Evolutionary conservation across 2,797 vertebrate genomes (phyloP).

Genomic region (Hemibagrus guttatus): DNA sequence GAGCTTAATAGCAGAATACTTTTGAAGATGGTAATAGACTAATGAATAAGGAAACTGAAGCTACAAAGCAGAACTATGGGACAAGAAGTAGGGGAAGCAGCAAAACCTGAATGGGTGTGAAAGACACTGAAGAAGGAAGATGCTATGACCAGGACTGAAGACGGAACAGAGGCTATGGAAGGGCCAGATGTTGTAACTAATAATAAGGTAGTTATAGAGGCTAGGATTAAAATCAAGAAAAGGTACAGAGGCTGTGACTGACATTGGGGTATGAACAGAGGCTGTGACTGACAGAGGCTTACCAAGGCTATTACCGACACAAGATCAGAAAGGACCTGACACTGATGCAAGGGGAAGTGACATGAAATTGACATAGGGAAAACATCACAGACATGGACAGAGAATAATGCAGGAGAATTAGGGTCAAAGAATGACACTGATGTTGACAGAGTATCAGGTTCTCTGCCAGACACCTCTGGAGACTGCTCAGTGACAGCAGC

Average conservation of each 20-base stretch:
- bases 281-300: not conserved
- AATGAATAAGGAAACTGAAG: not conserved
- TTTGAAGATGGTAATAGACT: not conserved
- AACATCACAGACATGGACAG: not conserved
- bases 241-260: not conserved
- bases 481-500: not conserved
- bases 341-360: not conserved
- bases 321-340: not conserved
- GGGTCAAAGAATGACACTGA: not conserved
- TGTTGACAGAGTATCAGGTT: not conserved
- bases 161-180: not conserved
- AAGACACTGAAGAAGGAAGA: not conserved
- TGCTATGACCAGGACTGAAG: not conserved
- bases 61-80: not conserved
- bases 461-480: not conserved
- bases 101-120: not conserved
- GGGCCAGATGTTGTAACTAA: not conserved
- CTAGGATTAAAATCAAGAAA: not conserved
- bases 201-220: not conserved
- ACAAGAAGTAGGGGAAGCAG: not conserved
- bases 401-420: not conserved
- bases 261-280: not conserved
- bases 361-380: slow-evolving; percentile 10
- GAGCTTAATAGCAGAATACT: not conserved
- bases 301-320: not conserved